phyloP scores from a whole-genome alignment of 2,888 invertebrate genomes.

The Tryphoninae sp. region DNA sequence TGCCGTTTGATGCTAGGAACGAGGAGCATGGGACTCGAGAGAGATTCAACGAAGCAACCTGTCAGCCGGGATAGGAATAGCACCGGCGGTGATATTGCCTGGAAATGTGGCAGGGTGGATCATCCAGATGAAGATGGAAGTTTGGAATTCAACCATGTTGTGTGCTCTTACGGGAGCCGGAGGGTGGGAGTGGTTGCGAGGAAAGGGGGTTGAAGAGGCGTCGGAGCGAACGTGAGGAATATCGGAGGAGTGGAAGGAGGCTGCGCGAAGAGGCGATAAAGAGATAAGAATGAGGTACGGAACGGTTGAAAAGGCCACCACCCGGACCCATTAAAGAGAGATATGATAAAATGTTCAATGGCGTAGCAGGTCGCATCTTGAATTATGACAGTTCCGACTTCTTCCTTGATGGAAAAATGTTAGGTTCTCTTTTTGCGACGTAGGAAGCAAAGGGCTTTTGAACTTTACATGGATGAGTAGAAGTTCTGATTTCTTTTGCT shows the following conservation, averaged over 20 bases:
- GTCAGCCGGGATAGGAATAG: neutral
- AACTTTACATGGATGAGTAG: no score
- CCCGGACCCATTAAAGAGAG: conserved; percentile 3
- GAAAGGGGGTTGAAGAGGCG: conserved; percentile 8
- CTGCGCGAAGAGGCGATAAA: conserved; percentile 10
- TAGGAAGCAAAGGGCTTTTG: no score
- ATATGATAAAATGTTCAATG: conserved; percentile 10
- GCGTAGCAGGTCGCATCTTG: neutral
- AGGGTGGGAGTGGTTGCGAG: neutral
- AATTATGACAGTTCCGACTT: no score
- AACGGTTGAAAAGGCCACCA: conserved; percentile 2
- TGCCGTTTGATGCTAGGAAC: conserved; percentile 35
- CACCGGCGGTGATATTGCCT: conserved; percentile 10
- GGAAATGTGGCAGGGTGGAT: conserved; percentile 35
- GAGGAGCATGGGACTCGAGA: neutral
- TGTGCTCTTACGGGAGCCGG: neutral
- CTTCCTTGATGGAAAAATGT: no score
- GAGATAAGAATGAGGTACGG: conserved; percentile 21
- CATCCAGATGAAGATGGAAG: conserved; percentile 27
- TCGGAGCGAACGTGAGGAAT: conserved; percentile 33
- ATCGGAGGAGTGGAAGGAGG: conserved; percentile 28
- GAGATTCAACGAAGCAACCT: neutral
- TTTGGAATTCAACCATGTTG: conserved; percentile 40
- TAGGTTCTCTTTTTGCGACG: no score
- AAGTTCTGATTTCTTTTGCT: no score